phyloP scores from a whole-genome alignment of 2,113 vertebrate species.

The Serinus canaria region DNA sequence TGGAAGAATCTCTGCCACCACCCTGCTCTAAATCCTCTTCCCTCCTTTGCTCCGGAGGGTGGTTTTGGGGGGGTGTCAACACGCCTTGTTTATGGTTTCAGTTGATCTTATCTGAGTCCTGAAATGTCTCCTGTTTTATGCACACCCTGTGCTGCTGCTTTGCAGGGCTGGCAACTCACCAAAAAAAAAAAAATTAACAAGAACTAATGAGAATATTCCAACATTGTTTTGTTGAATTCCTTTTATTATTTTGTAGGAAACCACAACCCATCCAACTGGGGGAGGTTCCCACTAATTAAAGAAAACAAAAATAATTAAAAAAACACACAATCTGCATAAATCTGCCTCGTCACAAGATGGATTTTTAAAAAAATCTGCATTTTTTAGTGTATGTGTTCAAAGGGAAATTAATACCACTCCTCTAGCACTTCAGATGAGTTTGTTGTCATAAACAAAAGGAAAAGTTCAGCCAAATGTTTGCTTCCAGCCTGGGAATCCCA shows the following conservation, averaged over 20 bases:
- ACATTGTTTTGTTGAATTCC: neutral
- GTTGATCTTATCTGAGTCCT: neutral
- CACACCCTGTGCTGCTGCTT: neutral
- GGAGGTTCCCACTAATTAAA: neutral
- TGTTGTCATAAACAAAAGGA: neutral
- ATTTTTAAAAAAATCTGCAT: neutral
- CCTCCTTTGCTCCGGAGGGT: neutral
- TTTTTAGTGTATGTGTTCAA: neutral
- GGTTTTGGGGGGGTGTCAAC: neutral
- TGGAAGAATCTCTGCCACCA: neutral
- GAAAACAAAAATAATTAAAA: neutral
- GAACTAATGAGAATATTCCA: neutral
- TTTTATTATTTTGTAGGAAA: neutral
- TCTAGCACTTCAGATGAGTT: neutral
- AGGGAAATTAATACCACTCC: neutral
- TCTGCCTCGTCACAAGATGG: neutral
- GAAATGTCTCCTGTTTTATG: neutral
- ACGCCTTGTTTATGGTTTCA: slow-evolving; percentile 34
- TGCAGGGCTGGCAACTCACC: neutral
- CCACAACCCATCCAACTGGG: neutral
- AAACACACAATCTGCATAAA: neutral
- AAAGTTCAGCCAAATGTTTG: neutral
- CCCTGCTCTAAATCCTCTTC: neutral
- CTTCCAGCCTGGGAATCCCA: neutral
- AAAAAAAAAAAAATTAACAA: neutral